phyloP scores from a whole-genome alignment of 2,113 vertebrate species.

The Dipodomys ordii region DNA sequence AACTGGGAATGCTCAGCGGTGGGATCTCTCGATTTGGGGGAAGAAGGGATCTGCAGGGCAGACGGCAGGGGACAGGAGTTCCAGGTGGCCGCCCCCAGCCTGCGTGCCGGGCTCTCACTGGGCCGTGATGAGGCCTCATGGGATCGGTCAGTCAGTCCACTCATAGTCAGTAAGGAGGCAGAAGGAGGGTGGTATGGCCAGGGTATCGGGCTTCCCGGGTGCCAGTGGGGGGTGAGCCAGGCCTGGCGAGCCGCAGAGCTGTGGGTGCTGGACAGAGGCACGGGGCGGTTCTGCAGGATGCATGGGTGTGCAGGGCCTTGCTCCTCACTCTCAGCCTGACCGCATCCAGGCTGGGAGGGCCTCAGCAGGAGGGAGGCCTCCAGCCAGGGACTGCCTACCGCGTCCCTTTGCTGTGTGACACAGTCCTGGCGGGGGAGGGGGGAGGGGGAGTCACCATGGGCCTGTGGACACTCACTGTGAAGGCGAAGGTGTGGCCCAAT shows the following conservation, averaged over 20 bases:
- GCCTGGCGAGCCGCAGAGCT: background rate
- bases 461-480: too few relatives aligned
- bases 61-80: background rate
- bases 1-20: fast-evolving
- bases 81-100: background rate
- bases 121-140: too few relatives aligned
- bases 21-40: background rate
- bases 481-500: too few relatives aligned
- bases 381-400: background rate
- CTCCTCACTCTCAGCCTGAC: background rate
- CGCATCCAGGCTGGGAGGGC: fast-evolving
- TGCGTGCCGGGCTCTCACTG: background rate
- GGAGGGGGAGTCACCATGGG: too few relatives aligned
- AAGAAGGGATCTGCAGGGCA: background rate
- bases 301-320: background rate
- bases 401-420: background rate
- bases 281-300: background rate
- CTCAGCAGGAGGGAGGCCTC: background rate
- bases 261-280: too few relatives aligned
- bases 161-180: background rate
- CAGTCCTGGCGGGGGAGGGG: fast-evolving
- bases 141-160: too few relatives aligned
- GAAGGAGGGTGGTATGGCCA: background rate
- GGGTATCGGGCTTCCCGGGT: background rate
- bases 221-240: too few relatives aligned